Base-by-base conservation (phyloP, 2,113 vertebrate species). In the Riparia riparia region DNA sequence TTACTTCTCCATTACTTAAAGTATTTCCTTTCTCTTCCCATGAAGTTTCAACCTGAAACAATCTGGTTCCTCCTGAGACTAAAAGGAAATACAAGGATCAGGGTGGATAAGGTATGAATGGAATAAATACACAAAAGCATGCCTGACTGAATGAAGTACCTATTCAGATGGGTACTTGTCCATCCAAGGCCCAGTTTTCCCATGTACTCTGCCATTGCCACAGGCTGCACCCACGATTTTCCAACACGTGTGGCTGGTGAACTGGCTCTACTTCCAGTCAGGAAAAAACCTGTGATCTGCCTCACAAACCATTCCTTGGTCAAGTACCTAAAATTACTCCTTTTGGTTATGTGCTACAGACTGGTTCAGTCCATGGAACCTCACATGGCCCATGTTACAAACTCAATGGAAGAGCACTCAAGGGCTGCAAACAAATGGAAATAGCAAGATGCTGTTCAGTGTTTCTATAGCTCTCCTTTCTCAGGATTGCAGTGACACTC, bases 1-100 rank as follows among this genome's bases (percentile, higher is more conserved):
- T 76, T 76, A 89, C 65, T 94, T 94, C 70, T 80, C 51, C 60
- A 25, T 91, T 79, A 87, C 76, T 78, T 85, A 34, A 93, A 95
- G 56, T 84, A 89, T 71, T 93, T 93, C 69, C 71, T 78, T 56
- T 74, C 21, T 74, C n/a, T 69, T 84, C 20, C 12, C 34, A 63
- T 71, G 37, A 44, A 82, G 49, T 65, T 91, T 89, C 44, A 78
- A 78, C 15, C n/a, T 66, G 17, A 89, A 89, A 63, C 51, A 73
- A 58, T 45, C 61, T 74, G 50, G 28, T 78, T 93, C 65, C 56
- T 87, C 65, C 31, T 79, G 51, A 64, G 68, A 70, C 56, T 37
- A 54, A 93, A 73, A 87, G 14, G 25, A 78, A 90, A 92, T 29
- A 61, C 9, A 85, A 60, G 41, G 66, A 92, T 42, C 19, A 34